These are phyloP conservation scores for Tetranychus truncatus DNA, from an alignment of 2,888 invertebrate genomes.

Conservation along the genomic window DNA sequence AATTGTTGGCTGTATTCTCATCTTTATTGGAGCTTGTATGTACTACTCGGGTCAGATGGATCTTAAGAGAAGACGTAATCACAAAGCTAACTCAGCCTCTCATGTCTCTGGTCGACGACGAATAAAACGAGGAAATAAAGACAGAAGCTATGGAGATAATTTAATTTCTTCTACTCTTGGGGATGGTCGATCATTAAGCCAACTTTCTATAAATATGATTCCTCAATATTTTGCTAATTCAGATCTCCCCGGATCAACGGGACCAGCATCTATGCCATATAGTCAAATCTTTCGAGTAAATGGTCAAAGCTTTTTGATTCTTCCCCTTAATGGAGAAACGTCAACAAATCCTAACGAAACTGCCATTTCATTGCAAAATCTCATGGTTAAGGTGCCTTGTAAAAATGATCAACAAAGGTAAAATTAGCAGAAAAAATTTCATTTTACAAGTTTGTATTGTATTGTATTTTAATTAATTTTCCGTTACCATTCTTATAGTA, in stretches of 20 bases:
- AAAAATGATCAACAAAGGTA: not conserved
- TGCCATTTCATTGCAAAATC: constrained; percentile 36
- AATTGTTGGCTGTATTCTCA: constrained; percentile 22
- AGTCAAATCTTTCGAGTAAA: constrained; percentile 15
- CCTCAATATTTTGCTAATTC: constrained; percentile 23
- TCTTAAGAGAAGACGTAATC: not conserved
- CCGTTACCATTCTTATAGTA: too few species aligned
- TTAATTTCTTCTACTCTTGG: not conserved
- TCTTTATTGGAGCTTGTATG: constrained; percentile 24
- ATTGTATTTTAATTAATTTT: too few species aligned
- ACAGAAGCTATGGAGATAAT: constrained; percentile 9
- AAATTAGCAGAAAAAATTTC: too few species aligned
- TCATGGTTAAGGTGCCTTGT: constrained; percentile 1
- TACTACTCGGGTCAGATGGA: constrained; percentile 22
- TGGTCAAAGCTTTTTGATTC: constrained; percentile 16
- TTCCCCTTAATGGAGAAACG: constrained; percentile 6
- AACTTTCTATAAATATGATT: constrained; percentile 26
- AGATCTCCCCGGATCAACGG: constrained; percentile 10
- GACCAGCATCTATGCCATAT: constrained; percentile 9
- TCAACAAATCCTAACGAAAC: not conserved
- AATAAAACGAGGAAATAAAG: not conserved
- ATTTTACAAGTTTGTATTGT: too few species aligned
- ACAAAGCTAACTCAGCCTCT: not conserved
- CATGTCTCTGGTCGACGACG: not conserved
- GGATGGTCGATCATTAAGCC: constrained; percentile 13